Percentiles rank a stretch among this genome's conserved stretches.
Conservation (phyloP, 2,797 vertebrate species). For the Takifugu rubripes region DNA sequence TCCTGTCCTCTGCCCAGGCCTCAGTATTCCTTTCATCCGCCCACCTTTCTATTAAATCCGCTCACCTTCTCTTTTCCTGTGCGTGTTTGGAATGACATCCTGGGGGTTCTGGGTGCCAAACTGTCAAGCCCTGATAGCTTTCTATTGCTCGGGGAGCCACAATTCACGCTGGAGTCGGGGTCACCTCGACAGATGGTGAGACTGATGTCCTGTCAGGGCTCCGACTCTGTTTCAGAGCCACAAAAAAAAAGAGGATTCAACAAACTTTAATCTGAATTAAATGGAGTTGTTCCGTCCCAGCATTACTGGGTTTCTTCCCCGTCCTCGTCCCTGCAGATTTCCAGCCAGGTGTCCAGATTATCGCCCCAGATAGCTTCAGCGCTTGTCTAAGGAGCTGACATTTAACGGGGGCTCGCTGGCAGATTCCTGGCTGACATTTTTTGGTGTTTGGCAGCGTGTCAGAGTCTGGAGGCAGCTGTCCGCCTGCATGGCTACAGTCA, state of each 20-base stretch:
- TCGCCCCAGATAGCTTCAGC: constrained; percentile 21
- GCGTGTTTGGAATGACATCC: constrained; percentile 20
- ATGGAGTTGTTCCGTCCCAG: background rate
- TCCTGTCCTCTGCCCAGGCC: constrained; percentile 8
- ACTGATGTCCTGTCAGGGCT: background rate
- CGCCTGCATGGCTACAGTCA: constrained; percentile 13
- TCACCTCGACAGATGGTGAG: constrained; percentile 8
- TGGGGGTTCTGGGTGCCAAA: constrained; percentile 11
- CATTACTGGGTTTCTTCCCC: background rate
- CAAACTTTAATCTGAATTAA: background rate
- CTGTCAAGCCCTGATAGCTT: constrained; percentile 19
- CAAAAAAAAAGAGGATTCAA: background rate
- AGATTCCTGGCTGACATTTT: constrained; percentile 18
- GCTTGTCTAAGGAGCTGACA: constrained; percentile 37
- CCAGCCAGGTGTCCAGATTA: constrained; percentile 32
- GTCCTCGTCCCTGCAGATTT: constrained; percentile 8
- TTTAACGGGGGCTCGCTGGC: constrained; percentile 36
- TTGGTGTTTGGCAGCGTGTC: constrained; percentile 10
- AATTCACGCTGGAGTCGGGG: background rate
- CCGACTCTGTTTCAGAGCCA: background rate
- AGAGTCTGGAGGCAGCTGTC: constrained; percentile 13
- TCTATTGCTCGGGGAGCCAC: constrained; percentile 17
- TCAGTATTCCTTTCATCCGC: constrained; percentile 2
- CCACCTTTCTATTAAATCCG: constrained; percentile 13
- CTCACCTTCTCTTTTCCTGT: constrained; percentile 13